phyloP scores from a whole-genome alignment of 92 coral and sea anemone genomes.

The Ricordea florida region DNA sequence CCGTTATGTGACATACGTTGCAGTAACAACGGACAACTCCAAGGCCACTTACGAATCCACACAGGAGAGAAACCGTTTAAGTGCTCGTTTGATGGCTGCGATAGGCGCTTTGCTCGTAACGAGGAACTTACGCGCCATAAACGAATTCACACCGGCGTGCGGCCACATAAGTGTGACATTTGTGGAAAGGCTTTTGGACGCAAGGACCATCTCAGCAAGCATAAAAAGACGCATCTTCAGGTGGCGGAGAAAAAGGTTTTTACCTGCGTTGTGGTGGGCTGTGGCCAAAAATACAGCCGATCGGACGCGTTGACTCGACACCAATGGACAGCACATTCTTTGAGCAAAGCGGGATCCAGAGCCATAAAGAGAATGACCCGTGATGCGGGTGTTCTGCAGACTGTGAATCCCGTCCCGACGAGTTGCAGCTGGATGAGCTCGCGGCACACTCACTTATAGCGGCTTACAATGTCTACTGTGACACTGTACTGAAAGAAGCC shows the following conservation, averaged over 20 bases:
- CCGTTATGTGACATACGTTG: conserved; percentile 92
- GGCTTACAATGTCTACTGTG: conserved; percentile 2
- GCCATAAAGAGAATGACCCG: conserved; percentile 26
- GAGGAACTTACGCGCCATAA: conserved; percentile 92
- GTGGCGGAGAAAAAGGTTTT: conserved; percentile 79
- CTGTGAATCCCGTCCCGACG: conserved; percentile 23
- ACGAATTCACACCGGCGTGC: conserved; percentile 89
- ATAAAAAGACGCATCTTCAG: conserved; percentile 87
- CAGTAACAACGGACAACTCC: conserved; percentile 93
- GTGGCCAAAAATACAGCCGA: conserved; percentile 90
- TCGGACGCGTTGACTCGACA: conserved; percentile 89
- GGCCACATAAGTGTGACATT: conserved; percentile 88
- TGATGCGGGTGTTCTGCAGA: conserved; percentile 3
- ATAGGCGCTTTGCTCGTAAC: conserved; percentile 89
- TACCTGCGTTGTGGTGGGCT: conserved; percentile 69
- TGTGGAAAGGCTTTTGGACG: conserved; percentile 94
- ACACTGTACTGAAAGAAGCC: not conserved
- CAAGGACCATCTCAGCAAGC: conserved; percentile 91
- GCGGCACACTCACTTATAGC: not conserved
- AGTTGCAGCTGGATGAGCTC: conserved; percentile 2
- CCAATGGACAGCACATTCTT: conserved; percentile 82
- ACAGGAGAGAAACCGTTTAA: conserved; percentile 89
- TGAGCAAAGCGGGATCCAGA: conserved; percentile 48
- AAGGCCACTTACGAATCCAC: conserved; percentile 90
- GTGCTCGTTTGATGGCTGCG: conserved; percentile 82